phyloP scores from a whole-genome alignment of 2,797 vertebrate genomes.

The Karalla daura region DNA sequence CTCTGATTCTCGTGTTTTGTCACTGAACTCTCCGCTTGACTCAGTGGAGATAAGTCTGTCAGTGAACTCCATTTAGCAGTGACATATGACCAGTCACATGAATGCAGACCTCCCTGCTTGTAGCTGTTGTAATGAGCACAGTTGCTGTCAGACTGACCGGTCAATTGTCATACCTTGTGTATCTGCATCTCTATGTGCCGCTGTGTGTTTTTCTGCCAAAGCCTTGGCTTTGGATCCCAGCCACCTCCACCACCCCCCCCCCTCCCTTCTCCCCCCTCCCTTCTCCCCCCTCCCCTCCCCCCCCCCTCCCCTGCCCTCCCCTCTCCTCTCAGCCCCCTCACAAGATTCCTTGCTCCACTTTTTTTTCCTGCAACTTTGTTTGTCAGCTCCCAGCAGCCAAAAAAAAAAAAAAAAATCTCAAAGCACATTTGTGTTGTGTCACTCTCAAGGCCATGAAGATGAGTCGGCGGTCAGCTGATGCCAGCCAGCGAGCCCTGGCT shows the following conservation, averaged over 20 bases:
- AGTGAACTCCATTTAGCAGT: slow-evolving; percentile 20
- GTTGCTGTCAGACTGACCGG: slow-evolving; percentile 29
- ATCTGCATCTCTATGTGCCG: slow-evolving; percentile 47
- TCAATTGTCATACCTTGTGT: slow-evolving; percentile 35
- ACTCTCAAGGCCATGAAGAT: slow-evolving; percentile 96
- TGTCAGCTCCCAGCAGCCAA: slow-evolving; percentile 35
- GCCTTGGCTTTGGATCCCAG: slow-evolving; percentile 36
- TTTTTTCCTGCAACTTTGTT: slow-evolving; percentile 34
- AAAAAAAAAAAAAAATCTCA: slow-evolving; percentile 64
- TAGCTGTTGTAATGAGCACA: slow-evolving; percentile 43
- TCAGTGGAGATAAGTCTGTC: slow-evolving; percentile 8
- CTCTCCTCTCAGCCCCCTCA: neutral
- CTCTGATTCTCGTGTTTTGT: neutral
- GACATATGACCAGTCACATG: slow-evolving; percentile 28
- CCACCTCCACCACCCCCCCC: slow-evolving; percentile 11
- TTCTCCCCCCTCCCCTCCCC: slow-evolving; percentile 1
- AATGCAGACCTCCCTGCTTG: slow-evolving; percentile 20
- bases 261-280: neutral
- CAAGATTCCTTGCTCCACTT: slow-evolving; percentile 28
- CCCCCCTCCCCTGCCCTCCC: neutral
- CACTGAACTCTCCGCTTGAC: slow-evolving; percentile 1
- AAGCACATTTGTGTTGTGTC: slow-evolving; percentile 55
- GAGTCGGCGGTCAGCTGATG: slow-evolving; percentile 94
- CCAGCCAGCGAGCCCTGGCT: slow-evolving; percentile 93
- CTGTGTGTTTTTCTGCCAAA: slow-evolving; percentile 37